Evolutionary conservation across 2,113 vertebrate genomes (phyloP).

Genomic region (Atlantisia rogersi): DNA sequence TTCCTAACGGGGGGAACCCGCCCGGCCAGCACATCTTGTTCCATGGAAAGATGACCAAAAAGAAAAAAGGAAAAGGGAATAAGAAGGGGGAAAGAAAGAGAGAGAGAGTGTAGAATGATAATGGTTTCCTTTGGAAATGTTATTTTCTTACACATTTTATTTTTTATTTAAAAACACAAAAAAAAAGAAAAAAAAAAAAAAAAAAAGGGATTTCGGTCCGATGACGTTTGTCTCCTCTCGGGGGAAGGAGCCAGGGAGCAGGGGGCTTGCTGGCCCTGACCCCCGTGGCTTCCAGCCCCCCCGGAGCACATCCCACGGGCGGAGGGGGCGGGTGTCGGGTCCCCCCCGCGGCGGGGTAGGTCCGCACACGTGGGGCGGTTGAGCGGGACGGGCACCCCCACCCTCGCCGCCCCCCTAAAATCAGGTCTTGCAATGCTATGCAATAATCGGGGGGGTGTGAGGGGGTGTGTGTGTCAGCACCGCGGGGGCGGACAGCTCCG

Average conservation of each 20-base stretch:
- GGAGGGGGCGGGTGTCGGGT: too few species aligned
- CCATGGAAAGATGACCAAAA: constrained; percentile 14
- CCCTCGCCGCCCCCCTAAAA: background rate
- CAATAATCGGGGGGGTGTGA: background rate
- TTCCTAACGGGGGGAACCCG: background rate
- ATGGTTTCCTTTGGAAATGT: constrained; percentile 40
- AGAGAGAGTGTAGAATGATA: background rate
- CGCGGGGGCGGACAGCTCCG: background rate
- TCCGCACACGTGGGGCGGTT: background rate
- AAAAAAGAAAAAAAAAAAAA: background rate
- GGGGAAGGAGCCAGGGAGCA: background rate
- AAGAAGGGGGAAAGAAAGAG: background rate
- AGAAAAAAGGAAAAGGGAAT: background rate
- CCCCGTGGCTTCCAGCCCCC: background rate
- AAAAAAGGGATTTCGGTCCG: background rate
- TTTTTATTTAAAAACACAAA: constrained; percentile 62
- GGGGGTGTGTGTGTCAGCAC: background rate
- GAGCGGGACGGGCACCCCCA: background rate
- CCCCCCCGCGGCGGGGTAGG: background rate
- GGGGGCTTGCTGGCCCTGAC: background rate
- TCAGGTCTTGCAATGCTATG: constrained; percentile 51
- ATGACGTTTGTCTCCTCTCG: background rate
- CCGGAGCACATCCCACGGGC: background rate
- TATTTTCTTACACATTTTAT: constrained; percentile 61
- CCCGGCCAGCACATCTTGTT: constrained; percentile 23